Conservation (phyloP, 2,113 vertebrate species). For the Tretioscincus oriximinensis region DNA sequence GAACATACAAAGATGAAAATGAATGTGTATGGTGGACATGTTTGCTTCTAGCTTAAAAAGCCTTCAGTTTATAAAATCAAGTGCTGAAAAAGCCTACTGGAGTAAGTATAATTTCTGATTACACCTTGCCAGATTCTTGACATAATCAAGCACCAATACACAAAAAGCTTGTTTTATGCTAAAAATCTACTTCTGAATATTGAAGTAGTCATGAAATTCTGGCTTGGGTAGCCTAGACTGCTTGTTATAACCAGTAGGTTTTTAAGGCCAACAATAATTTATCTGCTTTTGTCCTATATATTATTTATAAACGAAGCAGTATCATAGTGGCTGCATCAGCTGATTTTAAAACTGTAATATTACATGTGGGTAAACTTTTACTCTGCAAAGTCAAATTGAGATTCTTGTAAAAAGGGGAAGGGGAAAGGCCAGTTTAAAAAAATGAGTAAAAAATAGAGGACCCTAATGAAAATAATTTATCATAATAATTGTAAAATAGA, state of each 20-base stretch:
- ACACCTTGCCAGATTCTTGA: not conserved
- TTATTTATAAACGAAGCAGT: constrained; percentile 83
- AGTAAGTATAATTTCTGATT: not conserved
- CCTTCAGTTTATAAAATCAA: not conserved
- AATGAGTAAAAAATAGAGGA: not conserved
- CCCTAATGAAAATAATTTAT: not conserved
- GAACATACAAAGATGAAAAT: not conserved
- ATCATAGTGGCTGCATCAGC: constrained; percentile 70
- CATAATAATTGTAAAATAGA: constrained; percentile 38
- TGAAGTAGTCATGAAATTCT: not conserved
- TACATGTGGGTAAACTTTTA: constrained; percentile 71
- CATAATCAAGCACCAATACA: not conserved
- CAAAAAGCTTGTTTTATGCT: not conserved
- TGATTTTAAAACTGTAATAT: constrained; percentile 46
- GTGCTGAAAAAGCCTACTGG: not conserved
- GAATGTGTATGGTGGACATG: not conserved
- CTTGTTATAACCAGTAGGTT: constrained; percentile 92
- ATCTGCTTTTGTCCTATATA: constrained; percentile 89
- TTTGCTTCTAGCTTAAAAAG: not conserved
- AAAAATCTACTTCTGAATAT: not conserved
- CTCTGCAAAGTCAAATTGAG: constrained; percentile 74
- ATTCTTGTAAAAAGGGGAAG: constrained; percentile 44
- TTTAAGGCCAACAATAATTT: constrained; percentile 93
- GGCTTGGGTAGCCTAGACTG: constrained; percentile 64
- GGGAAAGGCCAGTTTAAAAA: constrained; percentile 6